Conservation (phyloP, 2,888 invertebrate species). For the Epinotia bilunana region DNA sequence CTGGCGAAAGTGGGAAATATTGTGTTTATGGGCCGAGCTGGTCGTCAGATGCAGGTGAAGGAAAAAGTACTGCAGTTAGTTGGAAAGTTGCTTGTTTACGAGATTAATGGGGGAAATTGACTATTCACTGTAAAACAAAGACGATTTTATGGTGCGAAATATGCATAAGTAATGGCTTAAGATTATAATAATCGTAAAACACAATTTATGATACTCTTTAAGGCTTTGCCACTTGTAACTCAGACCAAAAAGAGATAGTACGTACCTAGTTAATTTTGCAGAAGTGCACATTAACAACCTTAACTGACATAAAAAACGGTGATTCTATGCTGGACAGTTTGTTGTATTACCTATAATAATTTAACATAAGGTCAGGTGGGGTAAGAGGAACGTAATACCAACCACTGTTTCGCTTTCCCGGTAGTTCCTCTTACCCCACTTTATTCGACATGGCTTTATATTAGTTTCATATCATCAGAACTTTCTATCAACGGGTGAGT, state of each 20-base stretch:
- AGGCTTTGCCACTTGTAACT: background rate
- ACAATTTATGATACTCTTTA: background rate
- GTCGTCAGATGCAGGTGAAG: slow-evolving; percentile 50
- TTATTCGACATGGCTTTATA: too few species aligned
- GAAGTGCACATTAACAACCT: background rate
- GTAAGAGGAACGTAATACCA: too few species aligned
- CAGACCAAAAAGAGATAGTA: too few species aligned
- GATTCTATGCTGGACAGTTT: too few species aligned
- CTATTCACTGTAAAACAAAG: background rate
- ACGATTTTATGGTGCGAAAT: background rate
- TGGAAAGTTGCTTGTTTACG: slow-evolving; percentile 23
- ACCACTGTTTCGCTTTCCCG: too few species aligned
- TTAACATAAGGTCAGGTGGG: too few species aligned
- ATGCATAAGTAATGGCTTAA: too few species aligned
- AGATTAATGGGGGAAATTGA: background rate
- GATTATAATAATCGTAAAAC: background rate
- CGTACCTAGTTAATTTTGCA: background rate
- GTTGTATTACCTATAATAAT: too few species aligned
- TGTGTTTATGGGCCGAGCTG: slow-evolving; percentile 67
- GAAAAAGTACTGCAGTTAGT: slow-evolving; percentile 46
- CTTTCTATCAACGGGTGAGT: too few species aligned
- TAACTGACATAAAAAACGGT: background rate
- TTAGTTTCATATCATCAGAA: too few species aligned
- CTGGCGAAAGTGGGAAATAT: slow-evolving; percentile 61
- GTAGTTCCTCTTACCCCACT: too few species aligned